Percentiles rank a stretch among this genome's conserved stretches.
Conservation (phyloP, 2,113 vertebrate genomes). For the Coreoperca whiteheadi region DNA sequence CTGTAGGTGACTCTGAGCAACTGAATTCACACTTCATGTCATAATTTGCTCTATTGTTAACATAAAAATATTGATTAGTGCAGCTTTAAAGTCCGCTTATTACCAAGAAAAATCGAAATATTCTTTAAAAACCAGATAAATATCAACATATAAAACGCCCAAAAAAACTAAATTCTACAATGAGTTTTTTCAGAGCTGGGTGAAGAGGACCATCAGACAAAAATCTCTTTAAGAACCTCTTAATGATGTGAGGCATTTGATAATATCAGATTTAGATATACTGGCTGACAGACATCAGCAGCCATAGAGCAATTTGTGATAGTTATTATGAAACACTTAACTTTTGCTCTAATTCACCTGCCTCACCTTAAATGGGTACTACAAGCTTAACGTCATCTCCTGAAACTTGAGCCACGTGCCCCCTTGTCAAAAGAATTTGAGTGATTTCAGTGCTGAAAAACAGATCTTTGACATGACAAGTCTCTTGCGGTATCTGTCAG, state of each 20-base stretch:
- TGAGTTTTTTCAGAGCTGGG: neutral
- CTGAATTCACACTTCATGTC: neutral
- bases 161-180: neutral
- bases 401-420: neutral
- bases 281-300: neutral
- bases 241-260: neutral
- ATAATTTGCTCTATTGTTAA: neutral
- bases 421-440: conserved; percentile 22
- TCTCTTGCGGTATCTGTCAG: conserved; percentile 58
- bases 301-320: neutral
- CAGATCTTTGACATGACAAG: conserved; percentile 53
- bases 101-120: neutral
- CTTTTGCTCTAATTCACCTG: neutral
- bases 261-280: neutral
- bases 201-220: neutral
- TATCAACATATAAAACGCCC: neutral
- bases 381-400: neutral
- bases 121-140: neutral
- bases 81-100: neutral
- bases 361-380: neutral
- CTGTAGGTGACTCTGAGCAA: neutral
- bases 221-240: neutral
- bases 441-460: conserved; percentile 41
- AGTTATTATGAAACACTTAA: neutral
- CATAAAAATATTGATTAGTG: neutral